Percentiles rank a stretch among this genome's conserved stretches.
phyloP scores from a whole-genome alignment of 2,797 vertebrate genomes.

The Rhabdomys pumilio region DNA sequence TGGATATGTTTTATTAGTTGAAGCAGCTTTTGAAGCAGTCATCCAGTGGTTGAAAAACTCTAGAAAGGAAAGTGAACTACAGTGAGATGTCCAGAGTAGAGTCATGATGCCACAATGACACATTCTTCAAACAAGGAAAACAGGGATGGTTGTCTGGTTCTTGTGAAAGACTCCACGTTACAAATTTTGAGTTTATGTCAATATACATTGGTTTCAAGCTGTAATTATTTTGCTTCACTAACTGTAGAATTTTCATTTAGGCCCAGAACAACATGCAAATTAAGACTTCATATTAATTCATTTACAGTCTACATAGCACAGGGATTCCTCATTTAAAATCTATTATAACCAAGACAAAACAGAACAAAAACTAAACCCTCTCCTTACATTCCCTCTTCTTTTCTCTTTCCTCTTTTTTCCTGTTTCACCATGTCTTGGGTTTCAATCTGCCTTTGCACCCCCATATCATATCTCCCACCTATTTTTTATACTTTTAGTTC shows the following conservation, averaged over 20 bases:
- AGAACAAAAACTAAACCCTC: background rate
- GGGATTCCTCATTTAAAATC: background rate
- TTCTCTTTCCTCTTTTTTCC: no score
- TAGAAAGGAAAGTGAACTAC: background rate
- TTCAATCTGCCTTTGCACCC: background rate
- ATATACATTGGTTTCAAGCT: background rate
- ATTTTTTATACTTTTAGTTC: background rate
- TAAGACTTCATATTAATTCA: background rate
- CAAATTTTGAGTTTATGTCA: background rate
- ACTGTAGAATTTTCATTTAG: conserved; percentile 46
- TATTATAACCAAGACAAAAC: background rate
- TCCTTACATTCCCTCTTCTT: background rate
- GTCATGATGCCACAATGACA: background rate
- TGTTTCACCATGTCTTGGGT: background rate
- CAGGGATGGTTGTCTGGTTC: background rate
- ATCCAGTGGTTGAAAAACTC: background rate
- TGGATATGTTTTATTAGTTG: background rate
- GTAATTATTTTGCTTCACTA: conserved; percentile 41
- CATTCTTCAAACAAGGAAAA: background rate
- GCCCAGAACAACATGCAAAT: background rate
- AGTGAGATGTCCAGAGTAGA: background rate
- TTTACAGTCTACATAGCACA: background rate
- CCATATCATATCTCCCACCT: background rate
- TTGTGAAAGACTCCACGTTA: background rate
- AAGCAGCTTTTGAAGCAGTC: background rate